These are phyloP conservation scores for Pomacea canaliculata DNA, from an alignment of 2,888 invertebrate genomes.

Conservation along the genomic window DNA sequence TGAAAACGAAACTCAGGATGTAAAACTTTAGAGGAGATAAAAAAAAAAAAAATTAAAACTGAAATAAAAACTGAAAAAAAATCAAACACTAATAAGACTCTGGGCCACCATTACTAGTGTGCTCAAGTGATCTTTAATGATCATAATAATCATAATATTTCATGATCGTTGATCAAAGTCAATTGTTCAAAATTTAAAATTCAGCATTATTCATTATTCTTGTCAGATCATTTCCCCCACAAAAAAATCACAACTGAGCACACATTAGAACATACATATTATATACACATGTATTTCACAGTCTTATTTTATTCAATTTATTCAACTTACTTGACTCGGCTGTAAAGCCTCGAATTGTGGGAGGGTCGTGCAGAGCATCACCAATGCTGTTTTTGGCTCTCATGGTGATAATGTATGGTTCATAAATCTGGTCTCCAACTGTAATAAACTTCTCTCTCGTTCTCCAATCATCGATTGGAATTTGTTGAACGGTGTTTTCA, in stretches of 20 bases:
- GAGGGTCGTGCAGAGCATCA: slow-evolving; percentile 84
- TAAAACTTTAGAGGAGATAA: background rate
- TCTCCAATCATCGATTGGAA: slow-evolving; percentile 77
- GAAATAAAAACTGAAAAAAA: slow-evolving; percentile 39
- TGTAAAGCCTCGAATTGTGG: slow-evolving; percentile 88
- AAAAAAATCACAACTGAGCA: too few species aligned
- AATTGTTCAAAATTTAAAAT: too few species aligned
- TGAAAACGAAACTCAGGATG: slow-evolving; percentile 23
- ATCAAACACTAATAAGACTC: background rate
- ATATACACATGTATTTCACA: too few species aligned
- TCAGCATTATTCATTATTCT: too few species aligned
- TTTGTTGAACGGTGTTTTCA: slow-evolving; percentile 72
- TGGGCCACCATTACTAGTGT: too few species aligned
- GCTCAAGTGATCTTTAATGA: too few species aligned
- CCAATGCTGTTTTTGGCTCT: slow-evolving; percentile 92
- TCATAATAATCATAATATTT: too few species aligned
- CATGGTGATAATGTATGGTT: slow-evolving; percentile 90
- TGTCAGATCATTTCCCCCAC: too few species aligned
- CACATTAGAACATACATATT: too few species aligned
- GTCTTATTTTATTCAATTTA: too few species aligned
- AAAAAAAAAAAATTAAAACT: slow-evolving; percentile 20
- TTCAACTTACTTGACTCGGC: slow-evolving; percentile 77
- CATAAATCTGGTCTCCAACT: slow-evolving; percentile 78
- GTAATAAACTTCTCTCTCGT: slow-evolving; percentile 26
- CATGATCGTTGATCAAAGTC: too few species aligned